Evolutionary conservation across 1,140 invertebrate species (phyloP).

Genomic region (Nymphalis io): DNA sequence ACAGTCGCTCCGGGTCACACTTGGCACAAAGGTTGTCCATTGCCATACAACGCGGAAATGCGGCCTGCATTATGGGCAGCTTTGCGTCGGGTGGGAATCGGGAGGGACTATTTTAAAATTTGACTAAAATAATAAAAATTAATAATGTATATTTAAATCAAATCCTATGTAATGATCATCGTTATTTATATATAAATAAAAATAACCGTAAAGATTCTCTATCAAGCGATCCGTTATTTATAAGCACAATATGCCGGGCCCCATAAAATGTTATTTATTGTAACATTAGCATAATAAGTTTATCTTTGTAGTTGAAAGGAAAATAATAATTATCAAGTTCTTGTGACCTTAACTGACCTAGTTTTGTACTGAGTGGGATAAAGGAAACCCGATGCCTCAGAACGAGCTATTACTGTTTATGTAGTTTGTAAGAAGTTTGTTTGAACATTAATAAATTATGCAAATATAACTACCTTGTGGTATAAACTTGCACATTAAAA

Average conservation of each 20-base stretch:
- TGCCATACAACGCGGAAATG: too few relatives aligned
- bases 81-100: too few relatives aligned
- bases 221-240: neutral
- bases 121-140: too few relatives aligned
- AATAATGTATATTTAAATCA: too few relatives aligned
- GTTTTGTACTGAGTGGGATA: conserved; percentile 26
- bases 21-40: too few relatives aligned
- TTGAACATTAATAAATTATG: conserved; percentile 6
- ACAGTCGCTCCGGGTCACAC: too few relatives aligned
- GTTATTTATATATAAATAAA: too few relatives aligned
- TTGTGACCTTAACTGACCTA: conserved; percentile 36
- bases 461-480: neutral
- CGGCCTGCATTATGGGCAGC: too few relatives aligned
- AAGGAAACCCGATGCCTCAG: conserved; percentile 19
- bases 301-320: neutral
- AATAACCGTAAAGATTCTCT: neutral
- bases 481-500: neutral
- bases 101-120: too few relatives aligned
- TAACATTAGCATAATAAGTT: neutral
- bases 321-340: conserved; percentile 27
- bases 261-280: neutral
- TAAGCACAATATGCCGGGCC: neutral
- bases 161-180: too few relatives aligned
- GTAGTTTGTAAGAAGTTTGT: neutral
- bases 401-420: conserved; percentile 11